Base-by-base conservation (phyloP, 2,113 vertebrate species). In the Sturnira hondurensis region DNA sequence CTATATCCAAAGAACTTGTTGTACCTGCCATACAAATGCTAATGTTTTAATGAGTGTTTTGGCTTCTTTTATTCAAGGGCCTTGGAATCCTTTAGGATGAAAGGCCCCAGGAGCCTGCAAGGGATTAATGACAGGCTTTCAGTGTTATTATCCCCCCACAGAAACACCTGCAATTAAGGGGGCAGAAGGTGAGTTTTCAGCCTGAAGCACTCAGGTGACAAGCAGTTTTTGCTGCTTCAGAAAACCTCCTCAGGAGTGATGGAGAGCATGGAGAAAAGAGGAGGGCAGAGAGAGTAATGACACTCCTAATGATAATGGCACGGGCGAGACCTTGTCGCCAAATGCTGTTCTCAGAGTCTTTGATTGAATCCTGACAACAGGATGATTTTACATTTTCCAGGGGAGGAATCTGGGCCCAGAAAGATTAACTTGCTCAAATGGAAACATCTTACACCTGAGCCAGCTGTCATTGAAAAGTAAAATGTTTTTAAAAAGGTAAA, bases 31-130 rank as follows among this genome's bases (percentile, higher is more conserved):
- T 70, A 91, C 45, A 86, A 86, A 71, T 73, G 78, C 41, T 82
- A 78, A 43, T n/a, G 43, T 52, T 94, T 97, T 96, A 95, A 96
- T 95, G 93, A 95, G 43, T 94, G 82, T 82, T 96, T 95, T 94
- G 88, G 77, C 83, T 95, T 80, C 80, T 94, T 97, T 94, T 89
- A 82, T 67, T 91, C 63, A 70, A 94, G 78, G 38, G n/a, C 81
- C 86, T 93, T 63, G n/a, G 71, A 97, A 83, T 89, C 58, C 74
- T 94, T 33, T 41, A 74, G 78, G 93, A 96, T 96, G 93, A 97
- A 96, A 97, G 94, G 78, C 63, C 56, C n/a, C 1, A 11, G 86
- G 82, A 91, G 63, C 31, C 91, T 83, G 45, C 84, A 86, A 93
- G 56, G 52, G 63, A 91, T 65, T 96, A 89, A 96, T 92, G 80